A percentile compares a stretch with the other conserved stretches of the same genome.
Evolutionary conservation across 2,888 invertebrate genomes (phyloP).

Genomic region (Pachliopta kotzebuea): DNA sequence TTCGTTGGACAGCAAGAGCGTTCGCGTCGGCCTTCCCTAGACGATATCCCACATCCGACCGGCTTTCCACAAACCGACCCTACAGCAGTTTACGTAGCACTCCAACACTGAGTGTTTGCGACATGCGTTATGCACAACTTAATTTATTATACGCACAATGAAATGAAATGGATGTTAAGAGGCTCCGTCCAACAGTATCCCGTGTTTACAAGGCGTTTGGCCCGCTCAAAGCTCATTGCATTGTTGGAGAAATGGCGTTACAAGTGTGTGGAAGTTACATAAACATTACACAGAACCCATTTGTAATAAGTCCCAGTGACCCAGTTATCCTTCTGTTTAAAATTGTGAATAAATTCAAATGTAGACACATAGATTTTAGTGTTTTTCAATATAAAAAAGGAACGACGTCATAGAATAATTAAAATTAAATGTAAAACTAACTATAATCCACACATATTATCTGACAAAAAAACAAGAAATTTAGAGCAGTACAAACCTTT

Average conservation of each 20-base stretch:
- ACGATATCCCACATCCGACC: conserved; percentile 5
- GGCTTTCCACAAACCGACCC: conserved; percentile 13
- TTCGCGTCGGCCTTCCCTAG: not conserved
- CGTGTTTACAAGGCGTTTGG: conserved; percentile 18
- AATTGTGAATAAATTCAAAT: conserved; percentile 13
- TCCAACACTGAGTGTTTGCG: conserved; percentile 14
- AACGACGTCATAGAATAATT: not conserved
- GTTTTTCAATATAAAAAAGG: not conserved
- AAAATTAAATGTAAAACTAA: not conserved
- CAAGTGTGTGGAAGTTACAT: conserved; percentile 14
- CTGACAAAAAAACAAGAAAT: not conserved
- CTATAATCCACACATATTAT: not conserved
- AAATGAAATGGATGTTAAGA: conserved; percentile 11
- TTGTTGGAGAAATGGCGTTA: conserved; percentile 18
- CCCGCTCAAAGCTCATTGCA: conserved; percentile 6
- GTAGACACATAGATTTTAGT: not conserved
- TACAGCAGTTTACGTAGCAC: conserved; percentile 9
- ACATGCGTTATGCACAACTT: conserved; percentile 8
- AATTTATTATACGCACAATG: conserved; percentile 12
- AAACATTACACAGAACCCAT: conserved; percentile 18
- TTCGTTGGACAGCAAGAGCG: conserved; percentile 49
- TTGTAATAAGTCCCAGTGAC: conserved; percentile 22
- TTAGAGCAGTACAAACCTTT: no score
- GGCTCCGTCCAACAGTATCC: conserved; percentile 5
- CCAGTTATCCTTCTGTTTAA: conserved; percentile 16